These are phyloP conservation scores for Dryobota labecula DNA, from an alignment of 2,888 invertebrate genomes.

Conservation along the genomic window DNA sequence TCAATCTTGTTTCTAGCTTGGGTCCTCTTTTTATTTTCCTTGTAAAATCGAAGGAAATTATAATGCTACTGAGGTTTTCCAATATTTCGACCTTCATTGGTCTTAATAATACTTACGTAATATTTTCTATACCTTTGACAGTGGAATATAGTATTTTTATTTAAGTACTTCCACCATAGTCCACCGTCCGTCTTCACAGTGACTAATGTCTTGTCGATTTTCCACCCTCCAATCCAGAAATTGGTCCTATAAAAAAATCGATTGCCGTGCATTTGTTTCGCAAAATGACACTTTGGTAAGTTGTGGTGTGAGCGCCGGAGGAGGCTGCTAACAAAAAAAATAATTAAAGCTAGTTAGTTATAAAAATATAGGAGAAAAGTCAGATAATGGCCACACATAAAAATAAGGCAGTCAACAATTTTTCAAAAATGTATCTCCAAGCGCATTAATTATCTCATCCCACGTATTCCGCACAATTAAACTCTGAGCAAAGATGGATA, in stretches of 20 bases:
- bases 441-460: slow-evolving; percentile 18
- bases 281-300: no score
- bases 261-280: no score
- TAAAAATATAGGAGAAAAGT: neutral
- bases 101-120: no score
- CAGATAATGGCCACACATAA: neutral
- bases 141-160: no score
- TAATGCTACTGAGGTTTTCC: neutral
- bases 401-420: neutral
- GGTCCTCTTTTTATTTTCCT: neutral
- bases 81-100: neutral
- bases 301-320: no score
- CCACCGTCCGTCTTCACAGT: no score
- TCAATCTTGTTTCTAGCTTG: neutral
- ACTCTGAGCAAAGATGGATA: slow-evolving; percentile 66
- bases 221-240: no score
- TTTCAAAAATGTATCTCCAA: neutral
- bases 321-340: no score
- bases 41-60: neutral
- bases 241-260: no score
- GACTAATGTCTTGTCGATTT: no score
- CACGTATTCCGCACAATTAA: slow-evolving; percentile 43
- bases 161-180: no score
- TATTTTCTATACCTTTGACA: no score
- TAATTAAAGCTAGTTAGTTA: neutral